phyloP scores from a whole-genome alignment of 2,113 vertebrate species.

The Cervus canadensis region DNA sequence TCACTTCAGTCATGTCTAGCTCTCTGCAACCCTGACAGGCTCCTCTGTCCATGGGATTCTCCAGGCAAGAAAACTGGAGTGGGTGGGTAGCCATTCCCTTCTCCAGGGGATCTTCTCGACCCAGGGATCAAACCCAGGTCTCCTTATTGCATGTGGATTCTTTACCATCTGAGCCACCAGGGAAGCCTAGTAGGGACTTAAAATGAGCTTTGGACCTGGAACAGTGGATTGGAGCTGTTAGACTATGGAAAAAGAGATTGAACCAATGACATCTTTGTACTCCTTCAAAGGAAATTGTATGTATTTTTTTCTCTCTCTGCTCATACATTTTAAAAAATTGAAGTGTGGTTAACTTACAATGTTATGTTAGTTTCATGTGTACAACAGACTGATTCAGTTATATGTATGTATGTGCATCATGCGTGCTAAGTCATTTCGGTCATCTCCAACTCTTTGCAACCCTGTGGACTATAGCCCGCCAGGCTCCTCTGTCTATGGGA shows the following conservation, averaged over 20 bases:
- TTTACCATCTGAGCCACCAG: background rate
- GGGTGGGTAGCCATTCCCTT: background rate
- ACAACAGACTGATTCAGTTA: background rate
- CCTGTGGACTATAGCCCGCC: background rate
- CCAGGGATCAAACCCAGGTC: background rate
- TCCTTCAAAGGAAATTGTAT: background rate
- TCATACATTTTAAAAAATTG: background rate
- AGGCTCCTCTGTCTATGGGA: background rate
- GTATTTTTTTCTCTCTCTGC: background rate
- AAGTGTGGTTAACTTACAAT: background rate
- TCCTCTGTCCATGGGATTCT: background rate
- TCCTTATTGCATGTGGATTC: background rate
- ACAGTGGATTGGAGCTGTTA: background rate
- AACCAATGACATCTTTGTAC: background rate
- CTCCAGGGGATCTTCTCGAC: background rate
- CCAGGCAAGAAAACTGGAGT: background rate
- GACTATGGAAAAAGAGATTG: background rate
- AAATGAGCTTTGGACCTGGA: background rate
- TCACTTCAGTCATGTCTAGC: background rate
- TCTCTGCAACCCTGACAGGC: background rate
- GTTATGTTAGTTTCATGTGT: background rate
- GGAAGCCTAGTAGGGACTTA: background rate
- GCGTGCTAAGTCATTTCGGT: fast-evolving
- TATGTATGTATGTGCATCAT: background rate
- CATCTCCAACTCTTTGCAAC: background rate